These are phyloP conservation scores for Parascotia fuliginaria DNA, from an alignment of 2,888 invertebrate species.

Conservation along the genomic window DNA sequence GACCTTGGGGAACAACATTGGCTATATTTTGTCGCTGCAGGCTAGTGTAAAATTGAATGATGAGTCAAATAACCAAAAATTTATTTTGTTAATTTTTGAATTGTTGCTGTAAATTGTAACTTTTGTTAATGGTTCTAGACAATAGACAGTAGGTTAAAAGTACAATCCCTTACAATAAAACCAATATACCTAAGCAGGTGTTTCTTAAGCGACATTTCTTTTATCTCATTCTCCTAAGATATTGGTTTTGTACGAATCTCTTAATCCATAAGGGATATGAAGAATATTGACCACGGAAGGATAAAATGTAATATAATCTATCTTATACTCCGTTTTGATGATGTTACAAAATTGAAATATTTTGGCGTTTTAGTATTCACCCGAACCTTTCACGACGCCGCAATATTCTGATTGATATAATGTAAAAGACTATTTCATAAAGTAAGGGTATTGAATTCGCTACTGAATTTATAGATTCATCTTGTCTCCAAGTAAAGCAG, in stretches of 20 bases:
- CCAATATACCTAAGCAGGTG: no score
- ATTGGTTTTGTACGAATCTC: constrained; percentile 2
- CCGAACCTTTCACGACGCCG: constrained; percentile 15
- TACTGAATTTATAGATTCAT: not conserved
- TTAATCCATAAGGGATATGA: constrained; percentile 19
- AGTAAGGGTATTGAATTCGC: constrained; percentile 10
- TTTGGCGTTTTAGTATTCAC: constrained; percentile 14
- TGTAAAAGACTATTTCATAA: constrained; percentile 20
- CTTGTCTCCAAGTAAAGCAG: no score
- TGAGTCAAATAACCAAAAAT: no score
- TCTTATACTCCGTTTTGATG: no score
- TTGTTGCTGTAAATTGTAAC: no score
- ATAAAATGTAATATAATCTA: constrained; percentile 28
- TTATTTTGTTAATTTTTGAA: no score
- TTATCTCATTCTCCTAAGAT: constrained; percentile 1
- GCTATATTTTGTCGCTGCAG: no score
- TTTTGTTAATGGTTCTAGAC: no score
- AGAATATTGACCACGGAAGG: constrained; percentile 8
- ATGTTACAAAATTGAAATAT: constrained; percentile 19
- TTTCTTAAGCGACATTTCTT: not conserved
- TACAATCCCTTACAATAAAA: no score
- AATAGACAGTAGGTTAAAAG: no score
- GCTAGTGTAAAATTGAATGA: no score
- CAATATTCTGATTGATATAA: constrained; percentile 45
- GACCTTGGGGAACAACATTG: no score